Evolutionary conservation across 1,140 invertebrate species (phyloP).

Genomic region (Ceratitis capitata): DNA sequence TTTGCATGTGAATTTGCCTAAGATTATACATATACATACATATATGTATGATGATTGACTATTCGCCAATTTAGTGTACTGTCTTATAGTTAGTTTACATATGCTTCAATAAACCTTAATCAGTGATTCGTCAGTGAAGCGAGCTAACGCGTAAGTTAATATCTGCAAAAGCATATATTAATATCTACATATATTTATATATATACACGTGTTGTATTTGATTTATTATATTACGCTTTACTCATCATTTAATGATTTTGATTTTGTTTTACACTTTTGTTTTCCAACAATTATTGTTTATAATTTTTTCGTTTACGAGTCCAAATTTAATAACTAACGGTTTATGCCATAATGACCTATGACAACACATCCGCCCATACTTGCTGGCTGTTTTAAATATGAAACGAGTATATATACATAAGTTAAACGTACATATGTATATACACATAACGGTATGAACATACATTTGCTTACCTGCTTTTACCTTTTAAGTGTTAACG

Average conservation of each 20-base stretch:
- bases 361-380: not conserved
- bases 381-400: not conserved
- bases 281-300: not conserved
- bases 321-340: not conserved
- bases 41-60: not conserved
- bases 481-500: not conserved
- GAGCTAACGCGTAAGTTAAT: too few relatives aligned
- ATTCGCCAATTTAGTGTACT: not conserved
- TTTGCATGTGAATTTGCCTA: not conserved
- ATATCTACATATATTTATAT: too few relatives aligned
- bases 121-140: too few relatives aligned
- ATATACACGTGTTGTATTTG: not conserved
- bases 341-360: not conserved
- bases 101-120: too few relatives aligned
- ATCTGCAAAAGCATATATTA: too few relatives aligned
- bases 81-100: not conserved
- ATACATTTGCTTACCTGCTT: not conserved
- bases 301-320: not conserved
- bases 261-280: not conserved
- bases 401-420: not conserved
- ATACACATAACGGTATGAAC: not conserved
- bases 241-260: not conserved
- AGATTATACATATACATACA: not conserved
- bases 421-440: not conserved
- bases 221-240: not conserved